Evolutionary conservation across 2,113 vertebrate species (phyloP), one percentile per base, ranked within the genome.

Genomic region (Semicossyphus pulcher): DNA sequence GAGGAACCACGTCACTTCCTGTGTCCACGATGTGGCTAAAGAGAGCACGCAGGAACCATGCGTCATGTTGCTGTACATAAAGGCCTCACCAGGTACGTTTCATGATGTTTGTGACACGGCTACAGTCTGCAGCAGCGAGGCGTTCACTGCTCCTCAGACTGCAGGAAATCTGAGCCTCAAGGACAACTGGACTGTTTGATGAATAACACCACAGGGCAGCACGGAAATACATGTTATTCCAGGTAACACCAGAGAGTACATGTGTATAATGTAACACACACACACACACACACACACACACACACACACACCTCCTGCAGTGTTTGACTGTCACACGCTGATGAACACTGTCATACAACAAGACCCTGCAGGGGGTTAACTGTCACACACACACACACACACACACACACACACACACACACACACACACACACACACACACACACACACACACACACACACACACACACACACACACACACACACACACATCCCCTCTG

Each of bases 261-360:
- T 21, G 45, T 18, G 39, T 59, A 29, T 36, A 28, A 26, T 21
- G 18, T 21, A 10, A 72, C 28, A 54, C 37, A 63, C 60, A 57
- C 54, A 52, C 23, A 52, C 48, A 53, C 23, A 39, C 18, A 31
- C 31, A 65, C 45, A 39, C 23, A 60, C 29, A 45, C 39, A 65
- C 41, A 48, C 48, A 57, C 61, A 66, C 61, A 59, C 20, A 37
- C 45, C 15, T 49, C 15, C 41, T 32, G 39, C 32, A 41, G 56
- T 42, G 66, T 51, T 4, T 48, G 54, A 60, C 68, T 39, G 67
- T 65, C 75, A 52, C 58, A 70, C 52, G 45, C 53, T 71, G 66
- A 78, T 65, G 72, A 53, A 68, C 63, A 37, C 36, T 53, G 54
- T 54, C 47, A 53, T 10, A 47, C 14, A 45, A 31, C 8, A 47